Conservation (phyloP, 2,888 invertebrate species). For the Endotricha flammealis region DNA sequence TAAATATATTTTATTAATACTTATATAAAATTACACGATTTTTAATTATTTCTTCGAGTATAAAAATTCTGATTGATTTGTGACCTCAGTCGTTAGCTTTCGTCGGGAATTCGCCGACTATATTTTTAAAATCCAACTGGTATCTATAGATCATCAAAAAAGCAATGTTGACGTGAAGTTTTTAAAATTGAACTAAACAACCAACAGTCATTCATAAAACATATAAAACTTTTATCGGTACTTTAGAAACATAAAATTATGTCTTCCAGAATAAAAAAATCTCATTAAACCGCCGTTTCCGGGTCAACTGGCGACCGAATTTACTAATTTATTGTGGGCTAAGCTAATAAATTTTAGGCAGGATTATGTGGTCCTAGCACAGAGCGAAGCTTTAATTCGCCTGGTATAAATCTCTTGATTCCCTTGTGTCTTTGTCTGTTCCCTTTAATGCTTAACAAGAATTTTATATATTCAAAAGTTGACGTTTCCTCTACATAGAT, state of each 20-base stretch:
- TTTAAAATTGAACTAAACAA: too few relatives aligned
- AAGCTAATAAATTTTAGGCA: slow-evolving; percentile 74
- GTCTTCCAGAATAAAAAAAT: slow-evolving; percentile 47
- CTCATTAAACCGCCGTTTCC: slow-evolving; percentile 62
- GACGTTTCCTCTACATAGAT: slow-evolving; percentile 9
- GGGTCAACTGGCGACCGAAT: slow-evolving; percentile 65
- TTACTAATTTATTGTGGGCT: slow-evolving; percentile 71
- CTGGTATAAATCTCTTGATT: slow-evolving; percentile 64
- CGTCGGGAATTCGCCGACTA: too few relatives aligned
- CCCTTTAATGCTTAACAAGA: slow-evolving; percentile 37
- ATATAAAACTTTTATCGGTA: too few relatives aligned
- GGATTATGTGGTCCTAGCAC: slow-evolving; percentile 69
- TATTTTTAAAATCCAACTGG: too few relatives aligned
- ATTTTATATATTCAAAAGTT: slow-evolving; percentile 20
- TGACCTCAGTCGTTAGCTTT: too few relatives aligned
- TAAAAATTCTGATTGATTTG: too few relatives aligned
- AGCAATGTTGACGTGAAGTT: too few relatives aligned
- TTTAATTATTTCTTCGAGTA: not conserved
- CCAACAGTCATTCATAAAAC: too few relatives aligned
- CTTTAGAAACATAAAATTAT: slow-evolving; percentile 19
- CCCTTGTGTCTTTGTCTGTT: slow-evolving; percentile 43
- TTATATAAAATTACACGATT: not conserved
- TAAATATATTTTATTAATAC: too few relatives aligned
- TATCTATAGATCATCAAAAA: too few relatives aligned
- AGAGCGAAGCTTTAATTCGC: slow-evolving; percentile 70